Evolutionary conservation across 2,113 vertebrate species (phyloP).

Genomic region (Anguilla rostrata): DNA sequence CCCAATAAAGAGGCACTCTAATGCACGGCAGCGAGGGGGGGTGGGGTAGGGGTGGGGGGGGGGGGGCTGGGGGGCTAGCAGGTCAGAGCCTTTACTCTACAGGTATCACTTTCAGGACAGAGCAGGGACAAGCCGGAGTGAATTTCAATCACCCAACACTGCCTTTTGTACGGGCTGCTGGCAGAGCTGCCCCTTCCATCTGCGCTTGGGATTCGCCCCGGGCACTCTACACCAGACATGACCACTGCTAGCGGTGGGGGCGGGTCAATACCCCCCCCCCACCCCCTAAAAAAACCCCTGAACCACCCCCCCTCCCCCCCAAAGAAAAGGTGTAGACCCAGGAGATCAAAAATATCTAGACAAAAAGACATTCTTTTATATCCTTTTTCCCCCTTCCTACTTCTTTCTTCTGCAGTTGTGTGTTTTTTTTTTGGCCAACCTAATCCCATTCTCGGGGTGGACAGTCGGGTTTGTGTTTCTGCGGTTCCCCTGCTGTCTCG

Average conservation of each 20-base stretch:
- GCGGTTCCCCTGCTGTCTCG: slow-evolving; percentile 12
- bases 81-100: slow-evolving; percentile 70
- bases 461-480: slow-evolving; percentile 33
- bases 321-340: slow-evolving; percentile 8
- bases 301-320: not conserved
- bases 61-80: slow-evolving; percentile 52
- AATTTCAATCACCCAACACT: slow-evolving; percentile 70
- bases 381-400: slow-evolving; percentile 23
- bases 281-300: not conserved
- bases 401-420: slow-evolving; percentile 26
- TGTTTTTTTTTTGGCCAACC: not conserved
- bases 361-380: slow-evolving; percentile 41
- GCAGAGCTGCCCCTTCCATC: slow-evolving; percentile 55
- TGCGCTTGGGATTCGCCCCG: not conserved
- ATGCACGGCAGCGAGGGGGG: slow-evolving; percentile 62
- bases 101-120: slow-evolving; percentile 71
- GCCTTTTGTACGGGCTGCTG: slow-evolving; percentile 61
- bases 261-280: not conserved
- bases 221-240: not conserved
- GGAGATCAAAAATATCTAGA: slow-evolving; percentile 35
- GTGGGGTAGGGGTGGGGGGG: slow-evolving; percentile 48
- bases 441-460: slow-evolving; percentile 32
- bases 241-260: not conserved
- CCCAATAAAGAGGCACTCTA: slow-evolving; percentile 62
- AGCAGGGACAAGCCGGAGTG: slow-evolving; percentile 59